Evolutionary conservation across 2,113 vertebrate species (phyloP), one percentile per base, ranked within the genome.

Genomic region (Neogobius melanostomus): DNA sequence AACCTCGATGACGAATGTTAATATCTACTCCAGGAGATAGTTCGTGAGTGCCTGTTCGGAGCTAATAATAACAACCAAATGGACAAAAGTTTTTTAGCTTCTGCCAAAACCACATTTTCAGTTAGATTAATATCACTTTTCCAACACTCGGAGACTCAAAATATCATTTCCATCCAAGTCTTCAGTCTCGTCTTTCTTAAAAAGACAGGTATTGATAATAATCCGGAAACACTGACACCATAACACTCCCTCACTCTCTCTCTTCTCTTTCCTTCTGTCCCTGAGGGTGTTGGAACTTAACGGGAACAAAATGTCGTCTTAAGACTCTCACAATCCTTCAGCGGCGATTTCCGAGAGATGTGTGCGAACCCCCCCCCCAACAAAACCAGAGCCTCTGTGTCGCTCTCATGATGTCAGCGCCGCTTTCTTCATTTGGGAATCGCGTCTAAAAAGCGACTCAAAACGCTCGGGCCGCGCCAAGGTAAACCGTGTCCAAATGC

Each of bases 401-500:
- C 82, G 64, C 89, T 92, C 92, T 92, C 94, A 94, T 98, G 96
- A 98, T 97, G 96, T 99, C 96, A 99, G 94, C 87, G 91, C 92
- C 93, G 93, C 91, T 92, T 94, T 94, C 85, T 96, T 96, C 95
- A 91, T 93, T 91, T 89, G 90, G 96, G 88, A 95, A 88, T 95
- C 94, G 94, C 21, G 93, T 94, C 95, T 95, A 94, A 96, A 61
- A 36, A 36, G 28, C 28, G 28, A 61, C 56, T 59, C 56, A 60
- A 60, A 97, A 94, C 94, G 93, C 95, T 96, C 95, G 94, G 95
- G 94, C 87, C 87, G 92, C 95, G 97, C 97, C 96, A 98, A 98
- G 94, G 95, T 98, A 98, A 98, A 98, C 95, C 92, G 93, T 96
- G 56, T 94, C 94, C 95, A 96, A 95, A 96, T 96, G 94, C 94